phyloP scores from a whole-genome alignment of 2,888 invertebrate species.

The Brachypalpus laphriformis region DNA sequence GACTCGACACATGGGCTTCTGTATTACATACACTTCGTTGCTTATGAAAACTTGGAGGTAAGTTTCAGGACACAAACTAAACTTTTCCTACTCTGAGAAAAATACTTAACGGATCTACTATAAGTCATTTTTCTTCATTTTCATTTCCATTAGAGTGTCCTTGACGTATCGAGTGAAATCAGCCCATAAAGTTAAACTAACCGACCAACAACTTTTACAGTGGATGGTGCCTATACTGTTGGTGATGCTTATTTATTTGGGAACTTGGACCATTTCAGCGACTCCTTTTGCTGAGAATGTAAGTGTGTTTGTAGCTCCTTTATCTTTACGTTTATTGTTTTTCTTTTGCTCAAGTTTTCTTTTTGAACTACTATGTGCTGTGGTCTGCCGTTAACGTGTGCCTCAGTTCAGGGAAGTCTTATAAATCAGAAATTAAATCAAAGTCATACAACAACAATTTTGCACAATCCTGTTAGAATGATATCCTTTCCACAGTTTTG shows the following conservation, averaged over 20 bases:
- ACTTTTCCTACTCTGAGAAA: background rate
- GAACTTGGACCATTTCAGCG: constrained; percentile 95
- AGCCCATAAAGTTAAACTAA: constrained; percentile 95
- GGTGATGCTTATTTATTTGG: constrained; percentile 93
- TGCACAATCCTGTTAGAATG: constrained; percentile 3
- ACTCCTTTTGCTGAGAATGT: constrained; percentile 92
- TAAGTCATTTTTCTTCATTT: constrained; percentile 51
- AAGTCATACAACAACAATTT: constrained; percentile 20
- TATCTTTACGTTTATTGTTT: background rate
- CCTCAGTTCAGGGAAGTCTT: background rate
- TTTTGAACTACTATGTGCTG: background rate
- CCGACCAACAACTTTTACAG: constrained; percentile 95
- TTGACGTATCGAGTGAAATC: constrained; percentile 96
- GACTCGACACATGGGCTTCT: constrained; percentile 96
- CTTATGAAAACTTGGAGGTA: constrained; percentile 98
- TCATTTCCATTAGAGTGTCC: constrained; percentile 87
- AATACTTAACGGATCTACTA: background rate
- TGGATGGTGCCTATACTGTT: constrained; percentile 97
- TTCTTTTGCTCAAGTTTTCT: background rate
- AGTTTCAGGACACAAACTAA: constrained; percentile 69
- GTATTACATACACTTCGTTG: constrained; percentile 95
- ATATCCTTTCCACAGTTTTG: background rate
- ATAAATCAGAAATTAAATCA: constrained; percentile 34
- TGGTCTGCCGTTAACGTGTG: background rate
- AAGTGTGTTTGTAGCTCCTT: constrained; percentile 78